Base-by-base conservation (phyloP, 2,888 invertebrate genomes). In the Erebia palarica region DNA sequence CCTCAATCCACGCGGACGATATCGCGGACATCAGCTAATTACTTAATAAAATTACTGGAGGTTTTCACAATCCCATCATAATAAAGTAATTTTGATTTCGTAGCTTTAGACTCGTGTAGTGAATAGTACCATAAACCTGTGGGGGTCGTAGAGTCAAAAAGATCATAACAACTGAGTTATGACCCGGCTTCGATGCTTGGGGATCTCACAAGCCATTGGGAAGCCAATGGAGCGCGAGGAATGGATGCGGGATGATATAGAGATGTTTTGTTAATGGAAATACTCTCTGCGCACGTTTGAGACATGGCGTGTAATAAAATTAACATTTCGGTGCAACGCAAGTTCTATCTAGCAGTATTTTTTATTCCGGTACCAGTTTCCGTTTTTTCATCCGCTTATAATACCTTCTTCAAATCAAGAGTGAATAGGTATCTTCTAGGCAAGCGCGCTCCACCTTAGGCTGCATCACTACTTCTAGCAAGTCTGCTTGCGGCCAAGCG, bases 121-220 rank as follows among this genome's bases (percentile, higher is more conserved):
- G 49, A 49, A 63, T 63, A 63, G 63, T 49, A 21, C 21, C 49
- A 63, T 63, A 63, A 63, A 63, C 63, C 63, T 53, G 61, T 55
- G 14, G 72, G 69, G 71, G 68, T 65, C 55, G 69, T 21, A 44
- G 63, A 72, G 66, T 70, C 68, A 72, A 69, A 74, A 69, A 74
- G 67, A 69, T 66, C 67, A 71, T 75, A 76, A 72, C 69, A 70
- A 73, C 66, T 75, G 75, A 75, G 73, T 76, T 77, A 76, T 72
- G 59, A 59, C 67, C 53, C 44, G 18, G 67, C 66, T 70, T 70
- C 74, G 70, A 68, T 72, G 72, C 70, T 68, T 51, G 74, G 74
- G 53, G 61, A 68, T 72, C 73, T 76, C 73, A 75, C 78, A 67
- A 74, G 27, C 78, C 73, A 77, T 75, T 77, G 76, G 71, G 71